Conservation (phyloP, 2,113 vertebrate species). For the Laterallus jamaicensis region DNA sequence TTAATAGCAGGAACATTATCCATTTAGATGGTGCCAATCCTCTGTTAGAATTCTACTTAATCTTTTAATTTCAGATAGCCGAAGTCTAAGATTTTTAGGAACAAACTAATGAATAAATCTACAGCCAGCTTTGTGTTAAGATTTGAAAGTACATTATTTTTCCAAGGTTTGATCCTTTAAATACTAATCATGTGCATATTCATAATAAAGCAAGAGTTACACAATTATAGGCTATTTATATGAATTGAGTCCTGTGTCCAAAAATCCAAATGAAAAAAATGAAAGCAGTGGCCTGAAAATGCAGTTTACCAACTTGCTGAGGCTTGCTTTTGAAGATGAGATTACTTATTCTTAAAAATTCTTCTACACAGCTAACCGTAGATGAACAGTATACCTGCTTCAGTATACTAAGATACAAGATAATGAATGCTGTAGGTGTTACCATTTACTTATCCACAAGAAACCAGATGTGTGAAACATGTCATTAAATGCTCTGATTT, state of each 20-base stretch:
- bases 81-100: constrained; percentile 4
- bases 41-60: neutral
- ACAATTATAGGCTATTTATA: neutral
- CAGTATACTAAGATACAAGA: neutral
- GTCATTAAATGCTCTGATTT: neutral
- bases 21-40: neutral
- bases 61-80: neutral
- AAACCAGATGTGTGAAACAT: neutral
- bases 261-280: neutral
- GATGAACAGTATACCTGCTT: neutral
- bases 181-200: neutral
- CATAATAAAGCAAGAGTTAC: neutral
- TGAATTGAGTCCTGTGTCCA: neutral
- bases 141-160: neutral
- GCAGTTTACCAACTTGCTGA: neutral
- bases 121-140: neutral
- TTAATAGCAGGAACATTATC: neutral
- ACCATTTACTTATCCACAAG: neutral
- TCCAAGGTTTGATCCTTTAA: neutral
- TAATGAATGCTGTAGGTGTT: neutral
- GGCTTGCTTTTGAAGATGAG: neutral
- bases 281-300: neutral
- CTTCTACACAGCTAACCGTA: neutral
- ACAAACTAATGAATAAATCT: neutral
- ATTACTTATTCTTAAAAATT: neutral